Percentiles rank a stretch among this genome's conserved stretches.
Conservation (phyloP, 1,140 invertebrate genomes). For the Lordiphosa clarofinis region DNA sequence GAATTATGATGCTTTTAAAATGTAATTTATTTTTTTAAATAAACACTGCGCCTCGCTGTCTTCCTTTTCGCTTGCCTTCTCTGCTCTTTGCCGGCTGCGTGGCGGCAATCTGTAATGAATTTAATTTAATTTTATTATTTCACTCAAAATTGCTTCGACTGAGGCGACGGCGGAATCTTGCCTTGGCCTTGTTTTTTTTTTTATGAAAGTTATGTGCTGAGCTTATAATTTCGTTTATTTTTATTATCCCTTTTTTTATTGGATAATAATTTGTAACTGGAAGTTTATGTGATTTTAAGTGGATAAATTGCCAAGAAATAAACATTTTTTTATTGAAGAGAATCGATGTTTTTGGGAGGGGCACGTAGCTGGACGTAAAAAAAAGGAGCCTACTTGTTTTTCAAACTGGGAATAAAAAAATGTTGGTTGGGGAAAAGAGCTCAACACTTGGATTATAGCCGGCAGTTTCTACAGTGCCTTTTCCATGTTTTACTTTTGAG, state of each 20-base stretch:
- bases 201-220: constrained; percentile 40
- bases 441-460: no score
- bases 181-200: constrained; percentile 4
- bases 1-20: constrained; percentile 77
- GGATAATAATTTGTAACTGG: constrained; percentile 37
- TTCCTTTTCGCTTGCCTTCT: constrained; percentile 8
- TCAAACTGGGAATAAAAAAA: no score
- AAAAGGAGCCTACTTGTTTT: no score
- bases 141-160: constrained; percentile 58
- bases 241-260: constrained; percentile 39
- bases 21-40: constrained; percentile 76
- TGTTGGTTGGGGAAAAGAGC: no score
- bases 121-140: constrained; percentile 76
- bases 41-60: constrained; percentile 51
- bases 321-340: no score
- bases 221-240: constrained; percentile 62
- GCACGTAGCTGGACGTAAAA: no score
- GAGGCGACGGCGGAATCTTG: constrained; percentile 21
- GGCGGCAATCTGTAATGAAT: constrained; percentile 69
- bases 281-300: constrained; percentile 44
- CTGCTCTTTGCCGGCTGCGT: constrained; percentile 26
- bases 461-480: no score
- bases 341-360: neutral
- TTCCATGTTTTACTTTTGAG: no score
- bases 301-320: constrained; percentile 13